These are phyloP conservation scores for Phymastichus coffea DNA, from an alignment of 1,140 invertebrate species.

Conservation along the genomic window DNA sequence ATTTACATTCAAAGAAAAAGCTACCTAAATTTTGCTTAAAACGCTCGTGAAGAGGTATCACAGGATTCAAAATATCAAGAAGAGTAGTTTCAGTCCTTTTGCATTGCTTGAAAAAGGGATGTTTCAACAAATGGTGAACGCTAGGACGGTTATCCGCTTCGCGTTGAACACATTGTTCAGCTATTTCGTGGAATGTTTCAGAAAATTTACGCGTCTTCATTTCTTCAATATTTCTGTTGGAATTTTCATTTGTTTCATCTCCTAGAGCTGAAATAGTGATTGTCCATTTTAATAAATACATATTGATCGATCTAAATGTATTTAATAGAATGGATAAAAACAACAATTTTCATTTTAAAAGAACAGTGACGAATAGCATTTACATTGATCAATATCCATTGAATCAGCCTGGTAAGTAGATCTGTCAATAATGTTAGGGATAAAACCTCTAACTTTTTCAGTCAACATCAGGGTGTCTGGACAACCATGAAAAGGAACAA, in stretches of 20 bases:
- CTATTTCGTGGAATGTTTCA: conserved; percentile 73
- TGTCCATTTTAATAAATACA: too few species aligned
- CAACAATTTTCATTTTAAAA: conserved; percentile 19
- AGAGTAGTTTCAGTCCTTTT: conserved; percentile 46
- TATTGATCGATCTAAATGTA: too few species aligned
- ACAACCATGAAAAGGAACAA: conserved; percentile 81
- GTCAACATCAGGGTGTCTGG: conserved; percentile 84
- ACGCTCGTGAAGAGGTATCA: conserved; percentile 56
- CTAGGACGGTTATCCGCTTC: conserved; percentile 67
- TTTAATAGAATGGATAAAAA: conserved; percentile 4
- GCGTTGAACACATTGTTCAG: conserved; percentile 68
- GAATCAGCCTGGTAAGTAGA: conserved; percentile 66
- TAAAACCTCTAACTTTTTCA: conserved; percentile 81
- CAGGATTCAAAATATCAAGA: conserved; percentile 56
- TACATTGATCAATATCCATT: conserved; percentile 54
- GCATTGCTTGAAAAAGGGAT: conserved; percentile 75
- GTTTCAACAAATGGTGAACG: conserved; percentile 65
- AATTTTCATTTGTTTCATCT: conserved; percentile 32
- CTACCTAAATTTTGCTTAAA: conserved; percentile 49
- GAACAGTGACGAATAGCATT: conserved; percentile 35
- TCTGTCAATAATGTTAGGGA: conserved; percentile 75
- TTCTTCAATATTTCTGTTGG: conserved; percentile 32
- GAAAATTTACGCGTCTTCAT: conserved; percentile 62
- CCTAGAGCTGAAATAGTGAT: conserved; percentile 32
- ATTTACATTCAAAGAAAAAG: not conserved